Base-by-base conservation (phyloP, 2,888 invertebrate species). In the Stenolophus ochropezus region DNA sequence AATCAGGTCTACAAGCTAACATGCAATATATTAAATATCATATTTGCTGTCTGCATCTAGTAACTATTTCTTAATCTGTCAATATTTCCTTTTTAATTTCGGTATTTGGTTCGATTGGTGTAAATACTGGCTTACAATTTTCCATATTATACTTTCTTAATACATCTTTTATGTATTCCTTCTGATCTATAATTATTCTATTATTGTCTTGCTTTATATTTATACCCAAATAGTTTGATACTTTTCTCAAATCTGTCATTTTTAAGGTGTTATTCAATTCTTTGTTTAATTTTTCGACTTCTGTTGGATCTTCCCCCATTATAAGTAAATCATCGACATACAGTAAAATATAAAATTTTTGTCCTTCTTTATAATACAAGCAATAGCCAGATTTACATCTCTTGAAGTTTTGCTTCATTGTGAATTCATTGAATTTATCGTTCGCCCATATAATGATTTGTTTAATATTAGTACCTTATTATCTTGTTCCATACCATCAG, bases 321-420 rank as follows among this genome's bases (percentile, higher is more conserved):
- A 71, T 47, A 1, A 71, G 16, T 18, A 71, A 23, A 71, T 71
- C 71, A 33, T 69, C 69, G 3, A 71, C 71, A 4, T 71, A 71
- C 6, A 71, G 20, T 20, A 42, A 42, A 8, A 73, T 42, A 47
- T 65, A 65, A 8, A 33, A 27, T 23, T 16, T 27, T n/a, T 42
- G 33, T 21, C 42, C 42, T 21, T 21, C 33, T 20, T 42, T 42
- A 16, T 73, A 27, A 42, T 33, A 73, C 14, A 73, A 42, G 20
- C 71, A 73, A n/a, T 27, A 47, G 11, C 42, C 47, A 11, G 71
- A 33, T 27, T 14, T 14, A n/a, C 27, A 16, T 6, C 18, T 21
- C 18, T 73, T 42, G 71, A 73, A 73, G 1, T 33, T 33, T 8
- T 33, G 33, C 33, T 49, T 5, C 33, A 33, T 5, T 8, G 8